Evolutionary conservation across 2,113 vertebrate genomes (phyloP).

Genomic region (Zosterops hypoxanthus): DNA sequence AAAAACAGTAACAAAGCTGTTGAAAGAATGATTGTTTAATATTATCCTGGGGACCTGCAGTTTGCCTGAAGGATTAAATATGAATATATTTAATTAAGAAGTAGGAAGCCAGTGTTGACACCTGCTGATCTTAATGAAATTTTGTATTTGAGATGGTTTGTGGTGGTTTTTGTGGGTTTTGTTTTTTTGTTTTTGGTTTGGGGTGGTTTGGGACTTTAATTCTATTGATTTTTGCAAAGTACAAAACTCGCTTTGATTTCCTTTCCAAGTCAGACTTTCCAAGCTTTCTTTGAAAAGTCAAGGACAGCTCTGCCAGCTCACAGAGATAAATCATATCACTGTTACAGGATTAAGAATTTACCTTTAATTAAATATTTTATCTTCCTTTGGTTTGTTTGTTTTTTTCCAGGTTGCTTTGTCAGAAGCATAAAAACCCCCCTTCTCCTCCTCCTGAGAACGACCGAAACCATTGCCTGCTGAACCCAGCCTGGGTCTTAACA

Average conservation of each 20-base stretch:
- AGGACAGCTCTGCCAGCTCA: constrained; percentile 14
- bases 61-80: background rate
- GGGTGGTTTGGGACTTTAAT: background rate
- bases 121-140: background rate
- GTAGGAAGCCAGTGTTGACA: background rate
- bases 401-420: constrained; percentile 88
- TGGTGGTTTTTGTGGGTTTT: background rate
- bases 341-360: background rate
- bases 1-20: background rate
- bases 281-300: background rate
- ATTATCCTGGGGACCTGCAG: background rate
- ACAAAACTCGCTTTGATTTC: background rate
- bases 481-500: constrained; percentile 80
- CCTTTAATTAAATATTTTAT: constrained; percentile 9
- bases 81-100: background rate
- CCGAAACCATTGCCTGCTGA: constrained; percentile 88
- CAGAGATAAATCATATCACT: constrained; percentile 1
- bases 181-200: background rate
- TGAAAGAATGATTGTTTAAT: background rate
- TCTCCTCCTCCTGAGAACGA: constrained; percentile 42
- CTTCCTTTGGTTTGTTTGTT: background rate
- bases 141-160: background rate
- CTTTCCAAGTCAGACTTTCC: background rate
- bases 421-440: constrained; percentile 85
- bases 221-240: background rate